Conservation (phyloP, 2,113 vertebrate genomes). For the Lophura nycthemera region DNA sequence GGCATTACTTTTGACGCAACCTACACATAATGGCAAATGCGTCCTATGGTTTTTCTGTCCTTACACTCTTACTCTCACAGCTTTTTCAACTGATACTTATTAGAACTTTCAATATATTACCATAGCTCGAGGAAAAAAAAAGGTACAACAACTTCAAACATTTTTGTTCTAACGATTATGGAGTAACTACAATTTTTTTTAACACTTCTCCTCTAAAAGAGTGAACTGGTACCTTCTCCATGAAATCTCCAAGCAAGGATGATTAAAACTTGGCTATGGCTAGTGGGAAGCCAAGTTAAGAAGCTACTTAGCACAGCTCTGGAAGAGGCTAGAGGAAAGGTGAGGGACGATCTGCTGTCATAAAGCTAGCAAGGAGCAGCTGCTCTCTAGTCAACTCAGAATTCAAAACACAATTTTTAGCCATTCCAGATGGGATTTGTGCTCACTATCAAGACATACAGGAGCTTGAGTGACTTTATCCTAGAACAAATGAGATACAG, state of each 20-base stretch:
- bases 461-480: background rate
- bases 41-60: background rate
- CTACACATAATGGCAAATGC: background rate
- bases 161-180: background rate
- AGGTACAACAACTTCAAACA: background rate
- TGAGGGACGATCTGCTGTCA: background rate
- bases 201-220: background rate
- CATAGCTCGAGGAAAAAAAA: background rate
- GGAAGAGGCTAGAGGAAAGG: background rate
- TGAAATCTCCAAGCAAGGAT: background rate
- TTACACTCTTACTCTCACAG: background rate
- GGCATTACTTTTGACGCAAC: no score
- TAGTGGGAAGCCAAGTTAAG: background rate
- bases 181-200: background rate
- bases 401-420: background rate
- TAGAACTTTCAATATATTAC: background rate
- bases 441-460: background rate
- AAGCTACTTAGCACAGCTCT: background rate
- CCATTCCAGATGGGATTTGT: background rate
- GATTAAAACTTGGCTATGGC: background rate
- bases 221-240: background rate
- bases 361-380: accelerated
- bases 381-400: background rate
- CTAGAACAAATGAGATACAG: background rate
- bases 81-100: background rate